Percentiles rank a stretch among this genome's conserved stretches.
Conservation (phyloP, 2,888 invertebrate genomes). For the Cosmopolites sordidus region DNA sequence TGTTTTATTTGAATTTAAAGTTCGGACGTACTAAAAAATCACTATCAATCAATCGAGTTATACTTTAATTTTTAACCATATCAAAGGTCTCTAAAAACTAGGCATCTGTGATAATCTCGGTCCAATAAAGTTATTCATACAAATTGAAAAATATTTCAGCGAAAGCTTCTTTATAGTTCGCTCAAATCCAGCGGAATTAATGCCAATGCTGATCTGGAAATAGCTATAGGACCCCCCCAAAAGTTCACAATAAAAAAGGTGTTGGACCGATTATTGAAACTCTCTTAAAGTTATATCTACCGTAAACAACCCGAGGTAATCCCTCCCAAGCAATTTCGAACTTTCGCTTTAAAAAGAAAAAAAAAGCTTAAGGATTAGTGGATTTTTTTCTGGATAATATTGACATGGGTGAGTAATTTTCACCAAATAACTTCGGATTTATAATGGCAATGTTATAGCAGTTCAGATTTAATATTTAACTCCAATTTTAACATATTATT, state of each 20-base stretch:
- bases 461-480: too few relatives aligned
- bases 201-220: conserved; percentile 7
- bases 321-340: conserved; percentile 7
- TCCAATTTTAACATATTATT: too few relatives aligned
- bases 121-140: conserved; percentile 4
- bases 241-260: conserved; percentile 8
- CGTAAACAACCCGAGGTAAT: conserved; percentile 11
- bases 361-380: conserved; percentile 6
- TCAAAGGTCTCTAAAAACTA: too few relatives aligned
- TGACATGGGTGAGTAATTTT: conserved; percentile 6
- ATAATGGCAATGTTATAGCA: too few relatives aligned
- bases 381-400: conserved; percentile 8
- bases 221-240: conserved; percentile 3
- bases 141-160: conserved; percentile 2
- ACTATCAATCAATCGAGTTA: too few relatives aligned
- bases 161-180: conserved; percentile 4
- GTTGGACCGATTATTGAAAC: conserved; percentile 15
- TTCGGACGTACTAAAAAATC: too few relatives aligned
- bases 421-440: conserved; percentile 3
- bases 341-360: conserved; percentile 9
- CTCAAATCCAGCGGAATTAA: conserved; percentile 14
- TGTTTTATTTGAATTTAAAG: too few relatives aligned
- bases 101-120: too few relatives aligned
- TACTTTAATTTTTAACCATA: too few relatives aligned
- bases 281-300: conserved; percentile 15